Percentiles rank a stretch among this genome's conserved stretches.
phyloP scores from a whole-genome alignment of 35 echinoderm and acorn worm genomes.

The Diadema setosum region DNA sequence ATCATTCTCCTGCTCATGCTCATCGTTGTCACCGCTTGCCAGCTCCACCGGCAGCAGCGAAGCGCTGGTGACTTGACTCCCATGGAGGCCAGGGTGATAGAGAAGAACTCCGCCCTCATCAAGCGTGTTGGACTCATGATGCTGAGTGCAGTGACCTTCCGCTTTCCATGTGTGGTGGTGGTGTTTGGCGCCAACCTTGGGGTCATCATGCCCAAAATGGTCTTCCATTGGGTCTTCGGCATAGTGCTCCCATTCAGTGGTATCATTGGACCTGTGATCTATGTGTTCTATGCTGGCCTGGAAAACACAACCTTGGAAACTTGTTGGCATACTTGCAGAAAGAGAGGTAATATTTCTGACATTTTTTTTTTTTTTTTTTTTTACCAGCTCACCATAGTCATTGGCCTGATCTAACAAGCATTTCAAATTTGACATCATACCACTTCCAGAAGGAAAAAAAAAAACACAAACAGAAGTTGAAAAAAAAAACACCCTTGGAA shows the following conservation, averaged over 20 bases:
- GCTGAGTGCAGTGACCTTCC: constrained; percentile 27
- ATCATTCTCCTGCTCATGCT: constrained; percentile 23
- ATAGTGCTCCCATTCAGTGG: constrained; percentile 31
- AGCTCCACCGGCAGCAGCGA: constrained; percentile 35
- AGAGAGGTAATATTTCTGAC: background rate
- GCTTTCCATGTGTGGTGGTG: constrained; percentile 10
- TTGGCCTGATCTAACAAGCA: too few relatives aligned
- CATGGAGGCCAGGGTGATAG: constrained; percentile 41
- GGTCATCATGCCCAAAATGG: background rate
- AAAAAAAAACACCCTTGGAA: too few relatives aligned
- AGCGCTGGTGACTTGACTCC: background rate
- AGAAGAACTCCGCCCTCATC: constrained; percentile 38
- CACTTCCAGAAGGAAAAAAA: too few relatives aligned
- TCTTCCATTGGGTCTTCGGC: constrained; percentile 55
- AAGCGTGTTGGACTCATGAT: constrained; percentile 29
- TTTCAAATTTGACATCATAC: too few relatives aligned
- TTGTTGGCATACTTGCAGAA: constrained; percentile 3
- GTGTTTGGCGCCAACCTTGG: constrained; percentile 10
- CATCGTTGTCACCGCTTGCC: constrained; percentile 11
- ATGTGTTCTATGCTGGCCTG: constrained; percentile 5
- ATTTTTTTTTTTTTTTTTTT: too few relatives aligned
- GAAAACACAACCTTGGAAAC: constrained; percentile 8
- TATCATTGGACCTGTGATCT: constrained; percentile 25
- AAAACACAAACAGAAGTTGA: too few relatives aligned
- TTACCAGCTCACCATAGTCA: too few relatives aligned